These are phyloP conservation scores for Hoplostethus atlanticus DNA, from an alignment of 2,797 vertebrate genomes.

Conservation along the genomic window DNA sequence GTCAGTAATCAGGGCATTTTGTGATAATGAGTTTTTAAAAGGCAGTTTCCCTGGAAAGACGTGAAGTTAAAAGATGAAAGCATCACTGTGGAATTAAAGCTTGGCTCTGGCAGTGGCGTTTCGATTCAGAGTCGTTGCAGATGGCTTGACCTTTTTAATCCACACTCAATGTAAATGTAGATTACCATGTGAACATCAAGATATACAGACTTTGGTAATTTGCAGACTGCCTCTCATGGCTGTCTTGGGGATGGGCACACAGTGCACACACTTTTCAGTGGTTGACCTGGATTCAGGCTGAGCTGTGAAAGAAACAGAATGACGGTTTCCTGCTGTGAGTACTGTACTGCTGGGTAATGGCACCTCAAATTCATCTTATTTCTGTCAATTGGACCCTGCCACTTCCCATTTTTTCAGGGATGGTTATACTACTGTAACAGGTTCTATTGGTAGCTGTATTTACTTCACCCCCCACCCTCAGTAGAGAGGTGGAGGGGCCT, in stretches of 20 bases:
- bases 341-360: constrained; percentile 34
- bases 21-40: constrained; percentile 47
- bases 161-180: constrained; percentile 18
- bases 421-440: too few species aligned
- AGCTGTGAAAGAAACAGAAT: constrained; percentile 58
- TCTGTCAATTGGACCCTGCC: constrained; percentile 26
- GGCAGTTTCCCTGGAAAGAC: constrained; percentile 1
- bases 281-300: constrained; percentile 54
- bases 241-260: constrained; percentile 15
- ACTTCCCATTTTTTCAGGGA: neutral
- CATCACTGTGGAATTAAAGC: neutral
- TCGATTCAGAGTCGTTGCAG: constrained; percentile 17
- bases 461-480: too few species aligned
- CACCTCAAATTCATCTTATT: constrained; percentile 48
- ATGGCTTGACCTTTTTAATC: constrained; percentile 42
- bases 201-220: constrained; percentile 30
- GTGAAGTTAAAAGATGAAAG: constrained; percentile 17
- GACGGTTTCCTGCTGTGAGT: constrained; percentile 43
- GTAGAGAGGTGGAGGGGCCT: too few species aligned
- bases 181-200: constrained; percentile 34
- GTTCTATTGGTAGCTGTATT: too few species aligned
- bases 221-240: constrained; percentile 26
- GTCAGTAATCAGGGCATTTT: constrained; percentile 27
- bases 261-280: constrained; percentile 19
- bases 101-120: neutral